A percentile compares a stretch with the other conserved stretches of the same genome.
Conservation (phyloP, 1,140 invertebrate species). For the Apis mellifera region Amel_HAv3.1 CM009941.2:15401001-15401500, state of each 20-base stretch:
- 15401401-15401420: slow-evolving; percentile 63
- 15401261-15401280: slow-evolving; percentile 21
- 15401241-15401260: slow-evolving; percentile 53
- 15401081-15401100: slow-evolving; percentile 80
- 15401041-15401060: slow-evolving; percentile 79
- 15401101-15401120: slow-evolving; percentile 79
- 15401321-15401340: slow-evolving; percentile 43
- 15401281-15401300: slow-evolving; percentile 32
- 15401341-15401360: slow-evolving; percentile 37
- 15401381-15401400: slow-evolving; percentile 62
- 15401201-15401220: slow-evolving; percentile 65
- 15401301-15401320: slow-evolving; percentile 49
- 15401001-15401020: slow-evolving; percentile 51
- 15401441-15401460: slow-evolving; percentile 71
- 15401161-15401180: slow-evolving; percentile 77
- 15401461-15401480: not conserved
- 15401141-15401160: slow-evolving; percentile 76
- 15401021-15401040: slow-evolving; percentile 63
- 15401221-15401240: slow-evolving; percentile 47
- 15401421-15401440: slow-evolving; percentile 75
- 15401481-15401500: not conserved
- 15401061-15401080: slow-evolving; percentile 82
- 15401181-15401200: slow-evolving; percentile 71
- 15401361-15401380: slow-evolving; percentile 51
- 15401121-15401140: slow-evolving; percentile 80